A percentile compares a stretch with the other conserved stretches of the same genome.
phyloP scores from a whole-genome alignment of 37 sponge, comb jelly and placozoan species.

The Bolinopsis microptera region DNA sequence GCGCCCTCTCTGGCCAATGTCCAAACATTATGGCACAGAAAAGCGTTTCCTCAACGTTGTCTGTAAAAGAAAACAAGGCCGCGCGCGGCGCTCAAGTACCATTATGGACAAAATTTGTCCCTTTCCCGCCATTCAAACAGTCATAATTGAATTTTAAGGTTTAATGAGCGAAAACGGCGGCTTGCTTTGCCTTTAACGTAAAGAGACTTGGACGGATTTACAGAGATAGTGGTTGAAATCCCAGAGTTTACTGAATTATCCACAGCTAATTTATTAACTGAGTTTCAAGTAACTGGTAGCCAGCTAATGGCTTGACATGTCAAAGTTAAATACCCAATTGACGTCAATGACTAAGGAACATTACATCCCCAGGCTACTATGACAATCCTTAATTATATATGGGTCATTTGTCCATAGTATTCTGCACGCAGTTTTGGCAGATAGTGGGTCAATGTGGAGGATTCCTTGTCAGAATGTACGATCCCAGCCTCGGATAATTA shows the following conservation, averaged over 20 bases:
- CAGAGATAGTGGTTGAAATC: not conserved
- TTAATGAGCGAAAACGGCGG: not conserved
- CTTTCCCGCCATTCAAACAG: not conserved
- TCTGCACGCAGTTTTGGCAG: not conserved
- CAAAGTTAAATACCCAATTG: not conserved
- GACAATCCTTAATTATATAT: not conserved
- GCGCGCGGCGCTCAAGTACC: not conserved
- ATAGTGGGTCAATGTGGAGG: too few relatives aligned
- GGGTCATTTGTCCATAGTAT: not conserved
- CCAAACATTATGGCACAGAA: slow-evolving; percentile 65
- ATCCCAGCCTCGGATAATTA: too few relatives aligned
- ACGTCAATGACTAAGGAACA: not conserved
- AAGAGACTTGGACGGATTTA: not conserved
- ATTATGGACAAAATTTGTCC: not conserved
- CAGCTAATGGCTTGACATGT: not conserved
- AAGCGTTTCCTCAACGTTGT: slow-evolving; percentile 21
- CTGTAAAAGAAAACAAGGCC: not conserved
- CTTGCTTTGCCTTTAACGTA: not conserved
- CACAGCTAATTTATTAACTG: not conserved
- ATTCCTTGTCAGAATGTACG: too few relatives aligned
- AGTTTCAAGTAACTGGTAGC: not conserved
- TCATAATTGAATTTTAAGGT: not conserved
- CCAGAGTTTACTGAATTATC: not conserved
- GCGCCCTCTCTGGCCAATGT: slow-evolving; percentile 24
- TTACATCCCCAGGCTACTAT: not conserved